Conservation (phyloP, 2,888 invertebrate species). For the Norana najaformis region DNA sequence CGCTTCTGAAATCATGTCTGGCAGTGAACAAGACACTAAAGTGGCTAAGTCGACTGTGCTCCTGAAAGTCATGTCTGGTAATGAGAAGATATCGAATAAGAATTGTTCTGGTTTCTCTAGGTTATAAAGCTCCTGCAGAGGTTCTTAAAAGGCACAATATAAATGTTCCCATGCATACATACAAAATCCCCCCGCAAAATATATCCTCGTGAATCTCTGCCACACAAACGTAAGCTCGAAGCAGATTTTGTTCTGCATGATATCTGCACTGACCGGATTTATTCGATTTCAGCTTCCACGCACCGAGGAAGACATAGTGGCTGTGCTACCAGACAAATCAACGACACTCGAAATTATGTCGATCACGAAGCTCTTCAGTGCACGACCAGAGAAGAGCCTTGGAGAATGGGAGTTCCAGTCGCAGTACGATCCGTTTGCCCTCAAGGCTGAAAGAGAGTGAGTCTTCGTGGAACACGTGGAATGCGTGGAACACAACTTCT, state of each 20-base stretch:
- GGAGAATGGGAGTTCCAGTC: conserved; percentile 60
- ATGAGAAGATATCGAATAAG: no score
- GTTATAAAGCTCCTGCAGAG: no score
- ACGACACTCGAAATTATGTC: conserved; percentile 58
- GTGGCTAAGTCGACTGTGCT: neutral
- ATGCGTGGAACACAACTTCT: neutral
- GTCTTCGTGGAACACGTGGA: conserved; percentile 40
- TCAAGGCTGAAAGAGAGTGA: conserved; percentile 56
- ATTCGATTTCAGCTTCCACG: conserved; percentile 32
- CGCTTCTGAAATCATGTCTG: neutral
- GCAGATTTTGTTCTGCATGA: neutral
- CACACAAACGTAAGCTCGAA: neutral
- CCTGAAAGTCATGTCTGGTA: neutral
- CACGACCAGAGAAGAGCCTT: conserved; percentile 52
- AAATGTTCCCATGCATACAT: neutral
- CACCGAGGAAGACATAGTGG: conserved; percentile 56
- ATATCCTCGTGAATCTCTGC: neutral
- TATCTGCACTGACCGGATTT: neutral
- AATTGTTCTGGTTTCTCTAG: no score
- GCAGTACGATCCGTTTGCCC: conserved; percentile 55
- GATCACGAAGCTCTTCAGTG: conserved; percentile 57
- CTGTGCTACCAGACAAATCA: conserved; percentile 52
- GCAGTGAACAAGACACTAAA: neutral
- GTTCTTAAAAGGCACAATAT: no score
- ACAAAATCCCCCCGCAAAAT: neutral